A percentile compares a stretch with the other conserved stretches of the same genome.
Evolutionary conservation across 2,888 invertebrate genomes (phyloP).

Genomic region (Parnassius smintheus): DNA sequence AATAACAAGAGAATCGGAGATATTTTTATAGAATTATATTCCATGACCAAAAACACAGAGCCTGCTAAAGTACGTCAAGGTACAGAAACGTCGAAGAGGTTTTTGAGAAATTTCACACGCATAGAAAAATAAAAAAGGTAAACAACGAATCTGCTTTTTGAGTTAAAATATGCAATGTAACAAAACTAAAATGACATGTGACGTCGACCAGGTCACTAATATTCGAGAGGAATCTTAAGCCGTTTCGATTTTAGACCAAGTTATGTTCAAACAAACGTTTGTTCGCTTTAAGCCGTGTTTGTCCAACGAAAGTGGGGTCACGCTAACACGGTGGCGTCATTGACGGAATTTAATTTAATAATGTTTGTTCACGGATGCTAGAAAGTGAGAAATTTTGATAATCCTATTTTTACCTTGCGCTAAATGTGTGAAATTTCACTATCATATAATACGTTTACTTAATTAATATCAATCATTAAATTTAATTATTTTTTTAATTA

Average conservation of each 20-base stretch:
- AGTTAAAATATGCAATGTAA: background rate
- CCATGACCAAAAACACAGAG: background rate
- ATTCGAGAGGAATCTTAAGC: slow-evolving; percentile 6
- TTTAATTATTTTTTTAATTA: no score
- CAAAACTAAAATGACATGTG: slow-evolving; percentile 2
- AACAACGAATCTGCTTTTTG: background rate
- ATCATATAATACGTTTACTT: slow-evolving; percentile 21
- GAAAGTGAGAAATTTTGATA: slow-evolving; percentile 53
- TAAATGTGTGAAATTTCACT: slow-evolving; percentile 29
- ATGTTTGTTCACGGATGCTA: slow-evolving; percentile 47
- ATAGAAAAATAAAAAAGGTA: slow-evolving; percentile 9
- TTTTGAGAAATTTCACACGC: slow-evolving; percentile 10
- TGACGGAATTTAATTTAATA: slow-evolving; percentile 54
- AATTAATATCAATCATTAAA: no score
- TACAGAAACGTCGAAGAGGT: background rate
- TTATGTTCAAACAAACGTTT: slow-evolving; percentile 25
- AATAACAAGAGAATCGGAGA: no score
- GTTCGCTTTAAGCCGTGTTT: slow-evolving; percentile 40
- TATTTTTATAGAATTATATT: no score
- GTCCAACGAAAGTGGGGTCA: slow-evolving; percentile 54
- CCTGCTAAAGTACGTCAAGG: background rate
- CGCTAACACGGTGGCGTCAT: slow-evolving; percentile 36
- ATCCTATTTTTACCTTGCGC: slow-evolving; percentile 19
- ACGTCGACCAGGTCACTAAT: slow-evolving; percentile 5
- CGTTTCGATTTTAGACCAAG: slow-evolving; percentile 16